Percentiles rank a stretch among this genome's conserved stretches.
phyloP scores from a whole-genome alignment of 1,140 invertebrate genomes.

The Helicoverpa armigera region DNA sequence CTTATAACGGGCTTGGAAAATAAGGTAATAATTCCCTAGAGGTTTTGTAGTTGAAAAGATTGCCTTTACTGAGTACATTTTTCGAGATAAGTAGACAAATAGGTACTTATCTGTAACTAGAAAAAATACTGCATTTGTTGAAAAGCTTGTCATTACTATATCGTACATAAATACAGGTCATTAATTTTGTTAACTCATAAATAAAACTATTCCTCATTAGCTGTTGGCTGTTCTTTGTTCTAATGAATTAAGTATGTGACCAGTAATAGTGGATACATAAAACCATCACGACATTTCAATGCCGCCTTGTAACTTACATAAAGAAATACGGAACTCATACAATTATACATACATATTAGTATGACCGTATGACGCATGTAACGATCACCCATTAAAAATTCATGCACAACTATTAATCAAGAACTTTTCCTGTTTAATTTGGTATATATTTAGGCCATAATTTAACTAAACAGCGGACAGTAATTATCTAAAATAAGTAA shows the following conservation, averaged over 20 bases:
- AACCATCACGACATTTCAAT: slow-evolving; percentile 51
- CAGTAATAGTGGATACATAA: slow-evolving; percentile 22
- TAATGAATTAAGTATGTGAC: neutral
- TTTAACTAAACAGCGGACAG: neutral
- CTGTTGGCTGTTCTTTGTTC: neutral
- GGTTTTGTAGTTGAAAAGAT: too few relatives aligned
- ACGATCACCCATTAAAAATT: slow-evolving; percentile 9
- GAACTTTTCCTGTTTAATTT: slow-evolving; percentile 8
- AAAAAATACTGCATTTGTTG: too few relatives aligned
- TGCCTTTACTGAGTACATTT: too few relatives aligned
- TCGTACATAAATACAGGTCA: too few relatives aligned
- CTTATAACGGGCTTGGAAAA: too few relatives aligned
- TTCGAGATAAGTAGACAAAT: too few relatives aligned
- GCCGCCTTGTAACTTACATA: slow-evolving; percentile 22
- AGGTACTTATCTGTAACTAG: too few relatives aligned
- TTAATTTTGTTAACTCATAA: too few relatives aligned
- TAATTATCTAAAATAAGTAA: slow-evolving; percentile 1
- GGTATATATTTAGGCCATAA: slow-evolving; percentile 1
- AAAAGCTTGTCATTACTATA: too few relatives aligned
- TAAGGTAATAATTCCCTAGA: too few relatives aligned
- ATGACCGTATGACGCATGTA: slow-evolving; percentile 7
- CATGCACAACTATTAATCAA: slow-evolving; percentile 29
- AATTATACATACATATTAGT: slow-evolving; percentile 7
- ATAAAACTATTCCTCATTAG: neutral
- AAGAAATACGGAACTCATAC: slow-evolving; percentile 38